These are phyloP conservation scores for Catamblyrhynchus diadema DNA, from an alignment of 2,797 vertebrate genomes.

Conservation along the genomic window DNA sequence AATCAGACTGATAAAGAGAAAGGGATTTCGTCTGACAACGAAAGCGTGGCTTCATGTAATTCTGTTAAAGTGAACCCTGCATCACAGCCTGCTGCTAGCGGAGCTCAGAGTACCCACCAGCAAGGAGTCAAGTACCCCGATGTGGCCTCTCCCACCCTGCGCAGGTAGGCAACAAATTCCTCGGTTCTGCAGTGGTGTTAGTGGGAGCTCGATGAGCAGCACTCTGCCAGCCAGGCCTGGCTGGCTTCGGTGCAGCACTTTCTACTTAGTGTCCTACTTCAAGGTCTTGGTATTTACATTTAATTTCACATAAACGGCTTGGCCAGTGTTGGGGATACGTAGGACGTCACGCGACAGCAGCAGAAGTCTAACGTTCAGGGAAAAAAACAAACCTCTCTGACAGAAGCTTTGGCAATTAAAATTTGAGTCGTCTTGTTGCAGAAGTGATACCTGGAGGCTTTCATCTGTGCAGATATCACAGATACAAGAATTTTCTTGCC, in stretches of 20 bases:
- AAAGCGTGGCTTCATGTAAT: slow-evolving; percentile 83
- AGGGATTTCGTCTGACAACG: slow-evolving; percentile 86
- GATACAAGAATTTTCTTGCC: neutral
- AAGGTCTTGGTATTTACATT: neutral
- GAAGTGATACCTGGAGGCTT: neutral
- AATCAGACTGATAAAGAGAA: slow-evolving; percentile 98
- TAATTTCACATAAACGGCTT: neutral
- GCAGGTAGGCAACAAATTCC: slow-evolving; percentile 81
- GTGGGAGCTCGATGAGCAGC: neutral
- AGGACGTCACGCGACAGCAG: accelerated
- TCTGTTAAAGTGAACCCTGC: slow-evolving; percentile 81
- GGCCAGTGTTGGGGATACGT: neutral
- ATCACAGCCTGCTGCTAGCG: slow-evolving; percentile 76
- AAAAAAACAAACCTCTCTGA: neutral
- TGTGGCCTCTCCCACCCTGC: slow-evolving; percentile 94
- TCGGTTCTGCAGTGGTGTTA: slow-evolving; percentile 6
- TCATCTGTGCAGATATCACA: neutral
- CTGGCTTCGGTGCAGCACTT: neutral
- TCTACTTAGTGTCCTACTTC: neutral
- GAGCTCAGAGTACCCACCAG: slow-evolving; percentile 82
- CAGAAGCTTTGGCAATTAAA: neutral
- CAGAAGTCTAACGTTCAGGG: neutral
- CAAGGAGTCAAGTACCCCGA: slow-evolving; percentile 86
- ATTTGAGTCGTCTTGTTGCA: neutral
- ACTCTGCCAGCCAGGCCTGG: neutral